Percentiles rank a stretch among this genome's conserved stretches.
These are phyloP conservation scores for Dicaeum eximium DNA, from an alignment of 2,113 vertebrate genomes.

Conservation along the genomic window DNA sequence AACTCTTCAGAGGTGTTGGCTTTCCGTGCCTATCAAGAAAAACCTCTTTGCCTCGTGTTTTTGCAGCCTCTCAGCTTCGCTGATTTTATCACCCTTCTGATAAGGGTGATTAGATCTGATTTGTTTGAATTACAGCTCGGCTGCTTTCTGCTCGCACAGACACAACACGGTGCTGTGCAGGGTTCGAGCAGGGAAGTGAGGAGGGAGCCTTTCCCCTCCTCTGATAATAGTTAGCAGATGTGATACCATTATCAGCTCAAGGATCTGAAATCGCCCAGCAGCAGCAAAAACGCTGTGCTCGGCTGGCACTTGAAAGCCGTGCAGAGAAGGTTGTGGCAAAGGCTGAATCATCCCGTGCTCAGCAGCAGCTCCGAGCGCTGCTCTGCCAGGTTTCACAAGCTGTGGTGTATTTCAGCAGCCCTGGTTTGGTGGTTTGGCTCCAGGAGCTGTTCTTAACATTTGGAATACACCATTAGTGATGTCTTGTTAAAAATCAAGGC, in stretches of 20 bases:
- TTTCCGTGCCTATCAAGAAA: background rate
- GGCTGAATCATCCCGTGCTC: background rate
- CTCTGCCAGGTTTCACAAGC: background rate
- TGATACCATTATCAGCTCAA: background rate
- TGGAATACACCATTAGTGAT: background rate
- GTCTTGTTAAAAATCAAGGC: background rate
- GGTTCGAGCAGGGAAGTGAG: background rate
- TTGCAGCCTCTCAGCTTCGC: background rate
- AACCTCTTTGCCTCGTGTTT: background rate
- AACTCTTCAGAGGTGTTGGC: background rate
- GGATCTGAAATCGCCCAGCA: background rate
- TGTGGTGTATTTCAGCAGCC: background rate
- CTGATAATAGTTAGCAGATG: slow-evolving; percentile 45
- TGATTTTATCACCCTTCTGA: background rate
- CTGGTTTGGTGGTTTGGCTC: background rate
- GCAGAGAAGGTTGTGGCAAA: background rate
- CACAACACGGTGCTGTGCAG: background rate
- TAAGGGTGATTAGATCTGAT: slow-evolving; percentile 35
- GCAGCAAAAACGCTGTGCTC: background rate
- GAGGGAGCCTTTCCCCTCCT: background rate
- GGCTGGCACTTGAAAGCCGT: background rate
- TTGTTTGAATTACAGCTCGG: slow-evolving; percentile 39
- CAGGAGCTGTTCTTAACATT: background rate
- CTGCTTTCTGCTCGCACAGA: slow-evolving; percentile 2
- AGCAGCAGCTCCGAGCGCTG: background rate